Conservation (phyloP, 2,113 vertebrate genomes). For the Chunga burmeisteri region DNA sequence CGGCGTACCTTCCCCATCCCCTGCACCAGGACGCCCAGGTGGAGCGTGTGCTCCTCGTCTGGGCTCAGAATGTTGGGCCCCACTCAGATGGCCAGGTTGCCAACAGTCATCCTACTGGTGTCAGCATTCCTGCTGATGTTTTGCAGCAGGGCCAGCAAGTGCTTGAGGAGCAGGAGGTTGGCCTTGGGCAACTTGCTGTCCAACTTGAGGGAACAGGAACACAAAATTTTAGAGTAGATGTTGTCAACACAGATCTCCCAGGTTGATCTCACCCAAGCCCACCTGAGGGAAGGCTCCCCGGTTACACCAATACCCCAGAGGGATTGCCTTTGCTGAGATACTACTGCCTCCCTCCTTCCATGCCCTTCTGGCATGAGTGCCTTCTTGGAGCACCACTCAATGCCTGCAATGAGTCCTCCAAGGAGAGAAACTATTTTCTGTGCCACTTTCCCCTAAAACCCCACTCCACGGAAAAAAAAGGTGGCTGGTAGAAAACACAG, state of each 20-base stretch:
- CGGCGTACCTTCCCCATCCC: slow-evolving; percentile 64
- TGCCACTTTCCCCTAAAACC: not conserved
- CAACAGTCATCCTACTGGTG: slow-evolving; percentile 84
- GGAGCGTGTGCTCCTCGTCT: slow-evolving; percentile 3
- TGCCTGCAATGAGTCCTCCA: not conserved
- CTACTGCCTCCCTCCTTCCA: too few relatives aligned
- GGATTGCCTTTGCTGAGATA: not conserved
- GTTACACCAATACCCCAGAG: too few relatives aligned
- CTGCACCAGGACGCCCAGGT: slow-evolving; percentile 64
- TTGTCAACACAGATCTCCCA: not conserved
- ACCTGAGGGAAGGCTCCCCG: not conserved
- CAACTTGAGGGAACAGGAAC: slow-evolving; percentile 64
- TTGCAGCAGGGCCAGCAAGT: slow-evolving; percentile 78
- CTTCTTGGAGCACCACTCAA: not conserved
- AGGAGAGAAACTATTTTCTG: not conserved
- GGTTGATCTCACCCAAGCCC: not conserved
- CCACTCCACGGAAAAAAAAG: not conserved
- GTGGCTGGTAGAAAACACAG: not conserved
- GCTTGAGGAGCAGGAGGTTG: slow-evolving; percentile 79
- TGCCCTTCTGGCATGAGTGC: not conserved
- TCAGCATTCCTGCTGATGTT: slow-evolving; percentile 62
- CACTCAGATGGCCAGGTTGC: slow-evolving; percentile 82
- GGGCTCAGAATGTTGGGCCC: slow-evolving; percentile 79
- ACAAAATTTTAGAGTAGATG: not conserved
- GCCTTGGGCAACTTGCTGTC: slow-evolving; percentile 61